These are phyloP conservation scores for Sebastiscus albofasciatus DNA, from an alignment of 2,797 vertebrate species.

Conservation along the genomic window DNA sequence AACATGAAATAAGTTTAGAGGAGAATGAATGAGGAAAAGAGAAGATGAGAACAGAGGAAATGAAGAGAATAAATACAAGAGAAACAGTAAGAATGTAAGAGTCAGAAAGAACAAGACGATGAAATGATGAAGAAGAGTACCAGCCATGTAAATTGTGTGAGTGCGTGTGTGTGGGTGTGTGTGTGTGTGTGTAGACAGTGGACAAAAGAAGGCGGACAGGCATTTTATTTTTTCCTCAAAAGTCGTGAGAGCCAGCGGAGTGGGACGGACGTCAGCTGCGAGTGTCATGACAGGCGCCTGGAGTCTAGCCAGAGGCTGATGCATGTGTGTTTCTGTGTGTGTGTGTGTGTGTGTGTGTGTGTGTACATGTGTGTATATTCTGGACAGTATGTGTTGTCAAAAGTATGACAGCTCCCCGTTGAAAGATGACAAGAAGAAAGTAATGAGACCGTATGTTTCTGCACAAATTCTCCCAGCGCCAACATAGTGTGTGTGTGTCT, in stretches of 20 bases:
- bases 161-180: not conserved
- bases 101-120: not conserved
- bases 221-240: slow-evolving; percentile 19
- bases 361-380: slow-evolving; percentile 9
- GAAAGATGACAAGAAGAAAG: slow-evolving; percentile 75
- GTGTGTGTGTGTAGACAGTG: not conserved
- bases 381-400: slow-evolving; percentile 38
- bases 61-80: not conserved
- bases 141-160: not conserved
- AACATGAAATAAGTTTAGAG: not conserved
- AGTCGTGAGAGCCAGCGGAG: slow-evolving; percentile 40
- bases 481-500: slow-evolving; percentile 29
- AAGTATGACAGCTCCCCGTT: slow-evolving; percentile 58
- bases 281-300: slow-evolving; percentile 57
- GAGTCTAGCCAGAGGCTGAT: slow-evolving; percentile 54
- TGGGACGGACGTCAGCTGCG: slow-evolving; percentile 43
- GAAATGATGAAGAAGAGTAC: not conserved
- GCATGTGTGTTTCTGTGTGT: not conserved
- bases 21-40: not conserved
- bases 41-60: not conserved
- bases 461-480: slow-evolving; percentile 46
- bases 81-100: not conserved
- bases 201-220: not conserved
- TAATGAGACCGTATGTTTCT: slow-evolving; percentile 74
- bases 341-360: slow-evolving; percentile 4